Base-by-base conservation (phyloP, 2,888 invertebrate species). In the Odontothrips loti region DNA sequence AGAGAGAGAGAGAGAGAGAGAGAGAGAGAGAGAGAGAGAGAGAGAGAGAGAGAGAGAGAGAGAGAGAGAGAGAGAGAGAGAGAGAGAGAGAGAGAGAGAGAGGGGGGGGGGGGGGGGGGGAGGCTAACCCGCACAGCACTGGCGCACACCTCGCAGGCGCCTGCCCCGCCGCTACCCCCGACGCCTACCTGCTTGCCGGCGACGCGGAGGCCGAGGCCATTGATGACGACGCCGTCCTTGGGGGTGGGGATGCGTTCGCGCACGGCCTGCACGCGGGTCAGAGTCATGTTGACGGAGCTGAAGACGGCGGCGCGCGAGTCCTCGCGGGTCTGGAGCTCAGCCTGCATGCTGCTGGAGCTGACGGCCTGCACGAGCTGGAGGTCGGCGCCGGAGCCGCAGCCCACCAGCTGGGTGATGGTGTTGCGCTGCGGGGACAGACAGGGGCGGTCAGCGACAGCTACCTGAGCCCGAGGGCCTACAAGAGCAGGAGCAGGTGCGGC, bases 361-460 rank as follows among this genome's bases (percentile, higher is more conserved):
- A 82, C 82, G 9, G 83, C 68, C 15, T 58, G 58, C 23, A 83
- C 58, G n/a, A 83, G 78, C 43, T 81, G 8, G 47, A 83, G 75
- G 51, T 83, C 83, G 8, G 68, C 51, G 15, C 81, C 68, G 51
- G 80, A 80, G n/a, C 83, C 83, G 79, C 84, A 84, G 11, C 82
- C 82, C 10, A 81, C 79, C 29, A 81, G 29, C 51, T 82, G 79
- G 58, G 82, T 82, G 51, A 82, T 75, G 10, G 83, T 81, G 17
- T 81, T 80, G 43, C 82, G 81, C 82, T 83, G 82, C 51, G 82
- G 80, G 17, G 58, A 23, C 47, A 17, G 47, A 6, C 34, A 6
- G 34, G 34, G 34, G 29, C n/a, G n/a, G n/a, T n/a, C n/a, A n/a
- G n/a, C n/a, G n/a, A n/a, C n/a, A n/a, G n/a, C n/a, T n/a, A n/a